phyloP scores from a whole-genome alignment of 2,113 vertebrate genomes.

The Gallinago jamesoni region DNA sequence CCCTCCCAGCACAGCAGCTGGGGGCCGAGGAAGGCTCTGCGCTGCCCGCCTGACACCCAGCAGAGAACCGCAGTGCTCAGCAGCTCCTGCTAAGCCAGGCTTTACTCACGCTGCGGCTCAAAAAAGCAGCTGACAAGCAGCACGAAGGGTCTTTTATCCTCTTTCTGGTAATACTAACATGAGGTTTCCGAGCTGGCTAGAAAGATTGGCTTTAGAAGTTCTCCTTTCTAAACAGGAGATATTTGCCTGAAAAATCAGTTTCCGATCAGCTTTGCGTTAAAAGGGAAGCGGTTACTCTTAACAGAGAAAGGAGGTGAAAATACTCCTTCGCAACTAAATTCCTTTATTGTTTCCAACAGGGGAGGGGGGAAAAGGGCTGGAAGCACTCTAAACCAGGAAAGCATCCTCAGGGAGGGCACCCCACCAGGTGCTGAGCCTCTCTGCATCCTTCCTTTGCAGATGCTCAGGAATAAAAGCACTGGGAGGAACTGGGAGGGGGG shows the following conservation, averaged over 20 bases:
- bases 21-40: neutral
- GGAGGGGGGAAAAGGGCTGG: neutral
- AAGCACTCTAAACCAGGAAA: neutral
- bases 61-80: neutral
- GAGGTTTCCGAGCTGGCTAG: neutral
- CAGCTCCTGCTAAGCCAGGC: neutral
- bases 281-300: accelerated
- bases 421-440: neutral
- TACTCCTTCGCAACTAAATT: neutral
- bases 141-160: neutral
- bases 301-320: neutral
- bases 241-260: neutral
- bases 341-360: neutral
- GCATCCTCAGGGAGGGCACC: neutral
- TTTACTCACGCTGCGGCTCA: neutral
- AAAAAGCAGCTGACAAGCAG: neutral
- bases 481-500: accelerated
- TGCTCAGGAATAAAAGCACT: neutral
- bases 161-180: neutral
- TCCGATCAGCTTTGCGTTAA: neutral
- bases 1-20: neutral
- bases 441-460: neutral
- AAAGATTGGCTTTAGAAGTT: neutral
- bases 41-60: neutral
- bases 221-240: neutral